phyloP scores from a whole-genome alignment of 2,113 vertebrate species.

The Hylia prasina region DNA sequence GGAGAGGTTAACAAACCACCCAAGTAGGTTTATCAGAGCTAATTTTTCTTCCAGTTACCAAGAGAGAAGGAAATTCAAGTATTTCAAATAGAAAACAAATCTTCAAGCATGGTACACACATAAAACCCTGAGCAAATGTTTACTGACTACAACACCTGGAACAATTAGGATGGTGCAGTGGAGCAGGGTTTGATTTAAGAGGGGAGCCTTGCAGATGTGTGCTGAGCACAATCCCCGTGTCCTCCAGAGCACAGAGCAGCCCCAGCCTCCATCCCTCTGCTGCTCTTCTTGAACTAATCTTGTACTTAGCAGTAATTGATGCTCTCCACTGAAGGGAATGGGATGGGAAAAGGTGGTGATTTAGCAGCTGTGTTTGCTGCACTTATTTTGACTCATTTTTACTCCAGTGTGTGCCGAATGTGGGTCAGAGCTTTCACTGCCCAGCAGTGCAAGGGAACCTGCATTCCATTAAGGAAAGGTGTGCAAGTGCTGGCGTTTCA shows the following conservation, averaged over 20 bases:
- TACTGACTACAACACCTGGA: conserved; percentile 63
- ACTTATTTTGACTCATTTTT: background rate
- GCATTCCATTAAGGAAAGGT: background rate
- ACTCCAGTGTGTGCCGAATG: background rate
- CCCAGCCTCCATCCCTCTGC: background rate
- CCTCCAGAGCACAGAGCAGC: background rate
- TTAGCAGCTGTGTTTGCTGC: conserved; percentile 1
- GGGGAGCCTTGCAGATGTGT: background rate
- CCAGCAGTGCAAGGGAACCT: background rate
- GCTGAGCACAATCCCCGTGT: background rate
- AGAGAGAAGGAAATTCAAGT: background rate
- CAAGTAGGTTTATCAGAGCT: background rate
- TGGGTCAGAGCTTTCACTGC: background rate
- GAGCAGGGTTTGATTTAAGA: conserved; percentile 46
- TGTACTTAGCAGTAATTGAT: background rate
- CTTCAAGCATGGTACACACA: background rate
- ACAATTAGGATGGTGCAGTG: conserved; percentile 38
- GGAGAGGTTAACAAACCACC: background rate
- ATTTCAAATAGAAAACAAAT: conserved; percentile 36
- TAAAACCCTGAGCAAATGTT: conserved; percentile 50
- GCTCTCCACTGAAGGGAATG: background rate
- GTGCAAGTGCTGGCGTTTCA: background rate
- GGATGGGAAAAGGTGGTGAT: background rate
- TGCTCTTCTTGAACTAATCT: background rate
- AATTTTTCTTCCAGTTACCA: background rate